Base-by-base conservation (phyloP, 2,113 vertebrate species). In the Barnardius zonarius region DNA sequence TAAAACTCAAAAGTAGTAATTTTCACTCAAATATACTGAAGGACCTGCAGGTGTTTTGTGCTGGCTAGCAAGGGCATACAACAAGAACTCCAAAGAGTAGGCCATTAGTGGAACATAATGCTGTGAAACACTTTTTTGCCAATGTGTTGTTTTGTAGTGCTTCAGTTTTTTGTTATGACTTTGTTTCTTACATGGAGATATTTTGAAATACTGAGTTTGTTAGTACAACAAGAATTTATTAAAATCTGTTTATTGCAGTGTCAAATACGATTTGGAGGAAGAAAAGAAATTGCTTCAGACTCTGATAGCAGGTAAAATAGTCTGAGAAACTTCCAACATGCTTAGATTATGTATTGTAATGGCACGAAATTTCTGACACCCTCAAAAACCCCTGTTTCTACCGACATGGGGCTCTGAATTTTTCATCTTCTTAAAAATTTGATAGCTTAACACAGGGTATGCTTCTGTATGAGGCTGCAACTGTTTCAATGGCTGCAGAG, bases 211-310 rank as follows among this genome's bases (percentile, higher is more conserved):
- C 12, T 35, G 28, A 33, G 23, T 35, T 79, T 64, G 8, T 52
- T 68, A 59, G 25, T 15, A 7, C 62, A 68, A 67, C 7, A 59
- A 52, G 54, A 85, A 44, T 10, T 15, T 63, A 4, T 37, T 62
- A n/a, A 84, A 76, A 61, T 81, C 31, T 85, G 7, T 83, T 63
- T 75, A 89, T 74, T 97, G 17, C 98, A 99, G 99, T 99, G 99
- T 97, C 99, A 99, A 97, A 99, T 99, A 95, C 98, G 99, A 62
- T 99, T 99, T 94, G 99, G 99, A 97, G 99, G 99, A 96, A 98
- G 99, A 95, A 99, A 99, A 95, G 99, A 99, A 98, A 99, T 99
- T 51, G 99, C 99, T 66, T 99, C 99, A 6, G 99, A 99, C 97
- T 99, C 99, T 11, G 99, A 99, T 97, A 99, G 99, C 98, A 99